Evolutionary conservation across 1,140 invertebrate genomes (phyloP).

Genomic region (Euura saliciscinereae): DNA sequence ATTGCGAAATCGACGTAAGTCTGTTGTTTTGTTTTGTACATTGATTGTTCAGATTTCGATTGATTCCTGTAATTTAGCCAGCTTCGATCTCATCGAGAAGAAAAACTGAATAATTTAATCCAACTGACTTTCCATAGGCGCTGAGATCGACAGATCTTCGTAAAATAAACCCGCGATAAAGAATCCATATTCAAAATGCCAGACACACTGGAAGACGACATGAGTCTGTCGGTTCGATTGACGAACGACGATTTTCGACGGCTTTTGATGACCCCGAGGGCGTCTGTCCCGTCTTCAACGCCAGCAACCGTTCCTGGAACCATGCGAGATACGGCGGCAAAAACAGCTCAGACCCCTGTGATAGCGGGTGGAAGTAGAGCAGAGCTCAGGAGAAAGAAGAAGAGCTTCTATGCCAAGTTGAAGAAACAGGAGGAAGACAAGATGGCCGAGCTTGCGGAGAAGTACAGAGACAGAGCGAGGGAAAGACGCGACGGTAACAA

Average conservation of each 20-base stretch:
- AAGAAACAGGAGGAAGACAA: conserved; percentile 97
- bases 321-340: conserved; percentile 66
- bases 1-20: too few relatives aligned
- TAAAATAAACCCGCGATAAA: too few relatives aligned
- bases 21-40: too few relatives aligned
- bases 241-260: conserved; percentile 98
- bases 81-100: too few relatives aligned
- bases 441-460: conserved; percentile 92
- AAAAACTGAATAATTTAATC: too few relatives aligned
- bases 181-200: too few relatives aligned
- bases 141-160: too few relatives aligned
- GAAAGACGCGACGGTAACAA: conserved; percentile 90
- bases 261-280: conserved; percentile 91
- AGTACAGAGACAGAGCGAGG: conserved; percentile 91
- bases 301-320: conserved; percentile 57
- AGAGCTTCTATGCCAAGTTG: conserved; percentile 91
- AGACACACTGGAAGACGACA: conserved; percentile 53
- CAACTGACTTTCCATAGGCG: too few relatives aligned
- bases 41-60: too few relatives aligned
- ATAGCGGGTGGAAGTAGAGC: conserved; percentile 65
- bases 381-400: conserved; percentile 80
- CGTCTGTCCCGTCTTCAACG: conserved; percentile 66
- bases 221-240: conserved; percentile 71
- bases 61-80: too few relatives aligned
- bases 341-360: conserved; percentile 56